Evolutionary conservation across 2,113 vertebrate genomes (phyloP).

Genomic region (Cyanoliseus patagonus): DNA sequence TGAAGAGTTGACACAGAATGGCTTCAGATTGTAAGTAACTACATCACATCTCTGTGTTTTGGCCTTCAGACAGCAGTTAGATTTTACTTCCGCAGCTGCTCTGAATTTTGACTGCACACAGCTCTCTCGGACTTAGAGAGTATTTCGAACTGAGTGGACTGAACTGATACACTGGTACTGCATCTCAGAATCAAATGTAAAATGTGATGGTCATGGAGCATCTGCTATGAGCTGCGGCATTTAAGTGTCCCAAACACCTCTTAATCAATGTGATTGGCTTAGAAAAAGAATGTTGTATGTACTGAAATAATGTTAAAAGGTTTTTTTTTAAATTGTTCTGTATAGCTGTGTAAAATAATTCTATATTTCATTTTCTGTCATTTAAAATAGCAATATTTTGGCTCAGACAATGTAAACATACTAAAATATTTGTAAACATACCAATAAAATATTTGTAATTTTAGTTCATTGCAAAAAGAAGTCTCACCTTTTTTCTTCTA

Average conservation of each 20-base stretch:
- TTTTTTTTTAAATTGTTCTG: conserved; percentile 25
- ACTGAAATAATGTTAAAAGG: neutral
- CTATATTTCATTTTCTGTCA: conserved; percentile 54
- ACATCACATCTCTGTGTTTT: neutral
- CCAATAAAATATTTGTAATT: conserved; percentile 72
- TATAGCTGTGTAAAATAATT: conserved; percentile 63
- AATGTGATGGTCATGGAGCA: neutral
- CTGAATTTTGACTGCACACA: neutral
- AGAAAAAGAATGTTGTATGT: conserved; percentile 14
- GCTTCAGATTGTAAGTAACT: neutral
- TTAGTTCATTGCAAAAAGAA: neutral
- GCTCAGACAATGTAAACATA: conserved; percentile 57
- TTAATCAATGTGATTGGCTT: neutral
- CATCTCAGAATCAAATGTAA: neutral
- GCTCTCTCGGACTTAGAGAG: neutral
- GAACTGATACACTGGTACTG: neutral
- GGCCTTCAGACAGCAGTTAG: neutral
- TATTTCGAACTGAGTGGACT: neutral
- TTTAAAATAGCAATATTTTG: conserved; percentile 42
- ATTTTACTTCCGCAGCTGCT: neutral
- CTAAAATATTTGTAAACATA: neutral
- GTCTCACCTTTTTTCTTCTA: neutral
- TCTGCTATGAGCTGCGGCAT: neutral
- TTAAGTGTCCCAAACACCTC: neutral
- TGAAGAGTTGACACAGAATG: neutral